phyloP scores from a whole-genome alignment of 2,797 vertebrate genomes.

The Cheirogaleus major region DNA sequence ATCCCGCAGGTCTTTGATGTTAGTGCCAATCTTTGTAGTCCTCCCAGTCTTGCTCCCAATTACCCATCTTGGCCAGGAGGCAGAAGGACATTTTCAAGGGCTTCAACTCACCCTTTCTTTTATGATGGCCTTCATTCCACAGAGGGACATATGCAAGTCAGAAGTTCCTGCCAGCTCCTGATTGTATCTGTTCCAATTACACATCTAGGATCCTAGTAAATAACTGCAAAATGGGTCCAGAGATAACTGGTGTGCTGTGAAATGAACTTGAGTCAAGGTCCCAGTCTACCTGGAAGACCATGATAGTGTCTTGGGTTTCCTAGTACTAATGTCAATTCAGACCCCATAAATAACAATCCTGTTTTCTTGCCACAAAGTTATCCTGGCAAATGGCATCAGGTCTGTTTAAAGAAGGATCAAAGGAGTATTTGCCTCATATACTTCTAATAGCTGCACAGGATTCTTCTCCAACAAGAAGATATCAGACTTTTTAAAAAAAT shows the following conservation, averaged over 20 bases:
- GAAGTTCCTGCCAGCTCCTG: neutral
- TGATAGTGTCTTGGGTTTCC: neutral
- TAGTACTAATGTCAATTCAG: neutral
- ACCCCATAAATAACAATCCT: neutral
- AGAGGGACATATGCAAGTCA: neutral
- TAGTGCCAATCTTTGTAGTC: neutral
- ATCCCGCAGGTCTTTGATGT: too few species aligned
- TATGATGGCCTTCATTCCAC: neutral
- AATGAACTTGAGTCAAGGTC: neutral
- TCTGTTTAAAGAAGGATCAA: neutral
- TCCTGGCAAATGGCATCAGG: neutral
- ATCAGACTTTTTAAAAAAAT: too few species aligned
- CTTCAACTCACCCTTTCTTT: neutral
- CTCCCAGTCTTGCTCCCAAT: neutral
- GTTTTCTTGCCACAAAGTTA: neutral
- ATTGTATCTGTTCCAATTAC: neutral
- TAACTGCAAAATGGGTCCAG: neutral
- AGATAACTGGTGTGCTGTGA: neutral
- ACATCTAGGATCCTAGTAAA: neutral
- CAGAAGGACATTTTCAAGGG: neutral
- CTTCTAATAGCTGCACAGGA: neutral
- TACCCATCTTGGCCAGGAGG: neutral
- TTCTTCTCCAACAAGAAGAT: neutral
- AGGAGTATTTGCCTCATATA: neutral
- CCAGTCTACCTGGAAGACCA: neutral